These are phyloP conservation scores for Drosophila prostipennis DNA, from an alignment of 2,888 invertebrate genomes.

Conservation along the genomic window DNA sequence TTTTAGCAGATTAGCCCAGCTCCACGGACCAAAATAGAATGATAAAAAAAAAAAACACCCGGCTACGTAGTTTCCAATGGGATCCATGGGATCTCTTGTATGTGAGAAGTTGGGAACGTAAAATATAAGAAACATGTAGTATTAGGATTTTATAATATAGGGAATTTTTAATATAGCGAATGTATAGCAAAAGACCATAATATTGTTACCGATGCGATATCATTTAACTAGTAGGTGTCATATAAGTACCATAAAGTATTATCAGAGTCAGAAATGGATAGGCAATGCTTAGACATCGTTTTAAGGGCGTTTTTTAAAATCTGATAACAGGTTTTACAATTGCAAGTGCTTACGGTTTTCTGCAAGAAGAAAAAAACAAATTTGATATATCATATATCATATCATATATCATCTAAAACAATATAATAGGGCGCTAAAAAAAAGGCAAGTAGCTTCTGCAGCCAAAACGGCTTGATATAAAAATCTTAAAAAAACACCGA, in stretches of 20 bases:
- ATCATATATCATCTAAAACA: no score
- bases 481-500: no score
- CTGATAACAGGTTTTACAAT: background rate
- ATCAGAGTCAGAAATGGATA: background rate
- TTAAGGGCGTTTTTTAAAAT: background rate
- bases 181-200: background rate
- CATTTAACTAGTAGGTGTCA: background rate
- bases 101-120: no score
- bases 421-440: no score
- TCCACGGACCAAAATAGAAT: conserved; percentile 28
- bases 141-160: no score
- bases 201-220: background rate
- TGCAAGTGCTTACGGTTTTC: no score
- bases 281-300: background rate
- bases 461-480: no score
- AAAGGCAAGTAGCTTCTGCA: no score
- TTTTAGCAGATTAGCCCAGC: conserved; percentile 37
- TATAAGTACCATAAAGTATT: conserved; percentile 6
- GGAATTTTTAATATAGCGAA: no score
- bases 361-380: no score
- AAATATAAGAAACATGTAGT: no score
- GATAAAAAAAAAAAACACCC: conserved; percentile 20
- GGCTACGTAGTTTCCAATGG: background rate
- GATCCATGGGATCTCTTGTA: background rate
- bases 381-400: no score